Evolutionary conservation across 2,888 invertebrate genomes (phyloP).

Genomic region (Orchesellides sinensis): DNA sequence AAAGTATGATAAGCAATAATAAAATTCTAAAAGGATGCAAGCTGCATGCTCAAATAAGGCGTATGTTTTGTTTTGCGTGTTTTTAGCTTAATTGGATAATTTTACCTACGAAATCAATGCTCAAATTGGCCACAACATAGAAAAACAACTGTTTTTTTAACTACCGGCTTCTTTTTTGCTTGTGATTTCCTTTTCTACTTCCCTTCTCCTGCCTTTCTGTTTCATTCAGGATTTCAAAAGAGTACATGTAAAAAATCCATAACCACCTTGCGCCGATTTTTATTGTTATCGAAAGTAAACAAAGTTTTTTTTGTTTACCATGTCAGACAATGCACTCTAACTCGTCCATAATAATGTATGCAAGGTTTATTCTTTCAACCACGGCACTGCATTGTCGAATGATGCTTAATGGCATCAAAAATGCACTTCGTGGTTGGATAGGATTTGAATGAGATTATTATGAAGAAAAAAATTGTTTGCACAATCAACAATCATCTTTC

Average conservation of each 20-base stretch:
- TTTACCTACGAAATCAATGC: background rate
- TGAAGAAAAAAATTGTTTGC: slow-evolving; percentile 16
- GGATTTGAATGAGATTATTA: background rate
- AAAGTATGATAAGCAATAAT: too few species aligned
- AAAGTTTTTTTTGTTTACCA: background rate
- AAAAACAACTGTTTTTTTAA: background rate
- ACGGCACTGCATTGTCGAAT: slow-evolving; percentile 13
- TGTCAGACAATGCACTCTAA: too few species aligned
- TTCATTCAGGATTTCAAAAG: too few species aligned
- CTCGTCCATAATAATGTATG: background rate
- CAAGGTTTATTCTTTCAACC: background rate
- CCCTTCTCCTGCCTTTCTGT: too few species aligned
- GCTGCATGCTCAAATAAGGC: too few species aligned
- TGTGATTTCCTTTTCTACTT: too few species aligned
- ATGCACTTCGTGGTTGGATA: slow-evolving; percentile 6
- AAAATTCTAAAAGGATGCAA: too few species aligned
- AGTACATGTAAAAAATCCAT: too few species aligned
- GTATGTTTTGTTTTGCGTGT: too few species aligned
- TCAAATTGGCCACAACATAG: background rate
- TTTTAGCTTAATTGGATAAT: background rate
- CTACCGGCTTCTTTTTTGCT: background rate
- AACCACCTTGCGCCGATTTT: too few species aligned
- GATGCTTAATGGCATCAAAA: background rate
- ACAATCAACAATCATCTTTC: slow-evolving; percentile 19
- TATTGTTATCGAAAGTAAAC: slow-evolving; percentile 19